Conservation (phyloP, 1,140 invertebrate species). For the Drosophila bocki region DNA sequence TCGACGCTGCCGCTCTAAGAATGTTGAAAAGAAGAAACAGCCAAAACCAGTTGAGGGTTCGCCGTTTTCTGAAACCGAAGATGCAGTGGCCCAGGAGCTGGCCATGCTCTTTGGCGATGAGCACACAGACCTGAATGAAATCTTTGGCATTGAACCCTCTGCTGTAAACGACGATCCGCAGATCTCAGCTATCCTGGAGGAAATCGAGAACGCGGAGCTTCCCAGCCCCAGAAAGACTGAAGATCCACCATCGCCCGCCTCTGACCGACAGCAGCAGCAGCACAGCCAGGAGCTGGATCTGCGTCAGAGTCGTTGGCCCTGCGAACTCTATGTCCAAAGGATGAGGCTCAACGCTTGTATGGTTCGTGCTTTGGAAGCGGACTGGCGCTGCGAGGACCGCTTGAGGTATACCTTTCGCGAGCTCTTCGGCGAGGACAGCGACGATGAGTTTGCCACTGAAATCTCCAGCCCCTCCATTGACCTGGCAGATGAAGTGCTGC, state of each 20-base stretch:
- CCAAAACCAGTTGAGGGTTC: neutral
- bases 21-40: neutral
- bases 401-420: slow-evolving; percentile 61
- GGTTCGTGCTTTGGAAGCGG: slow-evolving; percentile 61
- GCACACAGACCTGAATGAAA: slow-evolving; percentile 70
- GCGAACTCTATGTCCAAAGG: slow-evolving; percentile 76
- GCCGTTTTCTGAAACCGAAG: slow-evolving; percentile 41
- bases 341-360: slow-evolving; percentile 58
- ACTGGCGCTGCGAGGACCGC: slow-evolving; percentile 71
- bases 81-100: slow-evolving; percentile 70
- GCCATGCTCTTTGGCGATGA: slow-evolving; percentile 74
- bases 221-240: neutral
- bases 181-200: slow-evolving; percentile 52
- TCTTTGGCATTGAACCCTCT: slow-evolving; percentile 69
- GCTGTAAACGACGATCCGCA: slow-evolving; percentile 52
- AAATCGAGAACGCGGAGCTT: slow-evolving; percentile 34
- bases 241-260: slow-evolving; percentile 13
- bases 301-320: slow-evolving; percentile 79
- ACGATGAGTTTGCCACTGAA: slow-evolving; percentile 73
- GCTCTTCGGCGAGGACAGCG: slow-evolving; percentile 78
- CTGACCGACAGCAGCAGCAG: neutral
- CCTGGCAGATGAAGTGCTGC: slow-evolving; percentile 69
- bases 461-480: slow-evolving; percentile 77
- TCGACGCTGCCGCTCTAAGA: slow-evolving; percentile 11
- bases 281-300: slow-evolving; percentile 44